Conservation (phyloP, 2,113 vertebrate genomes). For the Pimephales promelas region DNA sequence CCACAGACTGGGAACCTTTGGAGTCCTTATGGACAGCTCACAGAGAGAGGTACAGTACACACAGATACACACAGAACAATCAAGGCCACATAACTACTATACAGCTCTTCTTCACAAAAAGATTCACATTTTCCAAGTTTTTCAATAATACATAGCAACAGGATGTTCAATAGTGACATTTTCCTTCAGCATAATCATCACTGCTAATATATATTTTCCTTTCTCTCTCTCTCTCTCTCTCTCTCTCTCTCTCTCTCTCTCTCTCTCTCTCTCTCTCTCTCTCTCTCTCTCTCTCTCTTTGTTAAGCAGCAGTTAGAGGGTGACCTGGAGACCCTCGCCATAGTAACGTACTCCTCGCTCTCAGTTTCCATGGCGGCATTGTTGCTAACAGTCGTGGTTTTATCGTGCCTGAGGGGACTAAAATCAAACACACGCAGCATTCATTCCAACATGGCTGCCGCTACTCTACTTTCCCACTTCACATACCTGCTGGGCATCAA, state of each 20-base stretch:
- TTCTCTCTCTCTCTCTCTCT: background rate
- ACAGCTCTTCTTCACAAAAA: background rate
- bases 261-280: too few relatives aligned
- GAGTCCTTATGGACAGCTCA: constrained; percentile 96
- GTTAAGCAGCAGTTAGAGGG: constrained; percentile 87
- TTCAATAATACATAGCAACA: background rate
- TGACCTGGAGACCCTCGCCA: constrained; percentile 90
- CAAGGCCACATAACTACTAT: background rate
- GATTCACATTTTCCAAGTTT: background rate
- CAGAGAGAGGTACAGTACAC: constrained; percentile 87
- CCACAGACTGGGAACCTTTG: constrained; percentile 92
- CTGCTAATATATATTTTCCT: background rate
- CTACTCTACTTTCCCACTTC: constrained; percentile 91
- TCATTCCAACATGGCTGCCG: constrained; percentile 89
- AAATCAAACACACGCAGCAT: constrained; percentile 96
- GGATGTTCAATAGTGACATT: background rate
- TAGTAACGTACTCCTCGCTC: constrained; percentile 89
- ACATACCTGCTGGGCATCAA: constrained; percentile 92
- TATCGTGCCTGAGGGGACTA: constrained; percentile 91
- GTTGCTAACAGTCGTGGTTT: constrained; percentile 85
- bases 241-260: too few relatives aligned
- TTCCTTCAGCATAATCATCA: constrained; percentile 1
- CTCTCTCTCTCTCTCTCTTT: background rate
- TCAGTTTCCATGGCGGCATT: constrained; percentile 87
- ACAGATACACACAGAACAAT: background rate